phyloP scores from a whole-genome alignment of 2,888 invertebrate species.

The Agriotes lineatus region DNA sequence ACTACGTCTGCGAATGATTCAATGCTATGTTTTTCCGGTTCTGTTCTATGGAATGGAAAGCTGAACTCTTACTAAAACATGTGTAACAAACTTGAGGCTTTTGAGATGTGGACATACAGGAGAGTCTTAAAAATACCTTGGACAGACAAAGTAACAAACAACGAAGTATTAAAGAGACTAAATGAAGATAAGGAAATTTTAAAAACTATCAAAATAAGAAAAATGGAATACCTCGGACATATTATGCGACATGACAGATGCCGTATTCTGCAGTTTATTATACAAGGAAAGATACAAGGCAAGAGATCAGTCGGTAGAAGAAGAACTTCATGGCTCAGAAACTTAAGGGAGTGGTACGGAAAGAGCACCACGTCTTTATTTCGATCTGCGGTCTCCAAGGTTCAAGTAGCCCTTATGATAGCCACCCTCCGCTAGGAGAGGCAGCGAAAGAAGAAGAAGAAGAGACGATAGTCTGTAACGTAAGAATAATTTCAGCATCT shows the following conservation, averaged over 20 bases:
- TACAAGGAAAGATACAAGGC: slow-evolving; percentile 20
- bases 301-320: too few relatives aligned
- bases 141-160: neutral
- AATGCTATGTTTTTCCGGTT: neutral
- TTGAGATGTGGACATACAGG: neutral
- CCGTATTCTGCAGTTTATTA: neutral
- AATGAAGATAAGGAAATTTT: too few relatives aligned
- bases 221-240: neutral
- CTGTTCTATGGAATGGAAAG: neutral
- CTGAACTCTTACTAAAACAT: neutral
- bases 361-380: neutral
- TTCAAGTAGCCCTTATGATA: neutral
- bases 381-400: neutral
- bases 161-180: too few relatives aligned
- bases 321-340: too few relatives aligned
- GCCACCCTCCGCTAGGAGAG: too few relatives aligned
- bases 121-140: neutral
- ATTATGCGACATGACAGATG: neutral
- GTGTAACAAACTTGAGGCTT: neutral
- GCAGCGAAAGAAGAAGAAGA: too few relatives aligned
- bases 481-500: too few relatives aligned
- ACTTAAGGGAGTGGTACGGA: slow-evolving; percentile 15
- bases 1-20: too few relatives aligned
- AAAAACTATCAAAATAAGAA: too few relatives aligned
- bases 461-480: too few relatives aligned